Base-by-base conservation (phyloP, 2,888 invertebrate species). In the Hirtodrosophila trivittata region DNA sequence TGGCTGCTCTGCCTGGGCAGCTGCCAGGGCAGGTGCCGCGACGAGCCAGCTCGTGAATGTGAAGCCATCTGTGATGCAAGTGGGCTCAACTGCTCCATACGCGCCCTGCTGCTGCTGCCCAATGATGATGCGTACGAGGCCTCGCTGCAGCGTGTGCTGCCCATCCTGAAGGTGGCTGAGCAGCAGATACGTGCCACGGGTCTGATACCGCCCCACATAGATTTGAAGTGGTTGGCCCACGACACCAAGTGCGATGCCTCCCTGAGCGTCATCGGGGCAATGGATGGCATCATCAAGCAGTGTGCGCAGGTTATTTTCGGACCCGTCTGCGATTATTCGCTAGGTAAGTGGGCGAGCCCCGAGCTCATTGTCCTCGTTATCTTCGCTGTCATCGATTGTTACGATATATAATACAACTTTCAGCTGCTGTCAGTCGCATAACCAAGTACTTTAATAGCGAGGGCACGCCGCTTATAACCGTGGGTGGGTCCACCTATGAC, bases 251-350 rank as follows among this genome's bases (percentile, higher is more conserved):
- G 96, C 69, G 94, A 94, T 75, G 94, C 95, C 1, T 94, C 94
- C 0, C 93, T 93, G 87, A 95, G 95, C 0, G 93, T 95, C 46
- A 93, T 94, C 45, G 92, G 93, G 0, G 94, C 95, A 0, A 94
- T 96, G 77, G 94, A 95, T 77, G 94, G 94, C 1, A 94, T 94
- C 87, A 93, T 92, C 9, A 91, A 93, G 59, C 93, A 94, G 77
- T 95, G 95, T 88, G 94, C 94, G 0, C 94, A 96, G 83, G 93
- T 95, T 0, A 94, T 96, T 82, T 94, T 97, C 76, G 96, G 96
- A 7, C 95, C 96, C 0, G 93, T 94, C 0, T 97, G 96, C 78
- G 96, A 97, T 84, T 96, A 94, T 89, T 94, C 95, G 21, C 90
- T 96, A 49, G 96, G 96, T 96, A 91, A 93, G 94, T 92, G 6